Evolutionary conservation across 2,113 vertebrate species (phyloP).

Genomic region (Urocitellus parryii): DNA sequence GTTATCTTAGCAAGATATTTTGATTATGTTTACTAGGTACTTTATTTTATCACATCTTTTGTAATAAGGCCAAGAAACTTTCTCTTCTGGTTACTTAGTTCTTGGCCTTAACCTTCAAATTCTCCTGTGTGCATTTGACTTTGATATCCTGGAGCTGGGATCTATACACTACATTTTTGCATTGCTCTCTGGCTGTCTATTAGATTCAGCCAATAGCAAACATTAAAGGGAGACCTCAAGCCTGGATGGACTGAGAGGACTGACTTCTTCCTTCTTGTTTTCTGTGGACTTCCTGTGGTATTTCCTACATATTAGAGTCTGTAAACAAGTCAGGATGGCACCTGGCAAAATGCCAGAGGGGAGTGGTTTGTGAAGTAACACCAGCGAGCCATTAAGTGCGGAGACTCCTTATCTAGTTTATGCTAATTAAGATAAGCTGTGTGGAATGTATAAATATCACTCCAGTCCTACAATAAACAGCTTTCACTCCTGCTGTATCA

Average conservation of each 20-base stretch:
- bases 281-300: background rate
- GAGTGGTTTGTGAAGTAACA: no score
- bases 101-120: background rate
- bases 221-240: background rate
- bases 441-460: no score
- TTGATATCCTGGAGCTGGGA: background rate
- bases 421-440: no score
- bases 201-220: background rate
- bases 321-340: no score
- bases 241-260: background rate
- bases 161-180: background rate
- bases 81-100: background rate
- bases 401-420: no score
- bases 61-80: background rate
- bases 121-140: background rate
- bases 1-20: background rate
- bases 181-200: background rate
- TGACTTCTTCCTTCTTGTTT: background rate
- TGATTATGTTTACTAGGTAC: background rate
- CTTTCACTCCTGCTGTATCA: no score
- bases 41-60: background rate
- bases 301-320: no score
- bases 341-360: no score
- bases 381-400: no score
- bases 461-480: no score